These are phyloP conservation scores for Trachemys scripta DNA, from an alignment of 2,113 vertebrate species.

Conservation along the genomic window DNA sequence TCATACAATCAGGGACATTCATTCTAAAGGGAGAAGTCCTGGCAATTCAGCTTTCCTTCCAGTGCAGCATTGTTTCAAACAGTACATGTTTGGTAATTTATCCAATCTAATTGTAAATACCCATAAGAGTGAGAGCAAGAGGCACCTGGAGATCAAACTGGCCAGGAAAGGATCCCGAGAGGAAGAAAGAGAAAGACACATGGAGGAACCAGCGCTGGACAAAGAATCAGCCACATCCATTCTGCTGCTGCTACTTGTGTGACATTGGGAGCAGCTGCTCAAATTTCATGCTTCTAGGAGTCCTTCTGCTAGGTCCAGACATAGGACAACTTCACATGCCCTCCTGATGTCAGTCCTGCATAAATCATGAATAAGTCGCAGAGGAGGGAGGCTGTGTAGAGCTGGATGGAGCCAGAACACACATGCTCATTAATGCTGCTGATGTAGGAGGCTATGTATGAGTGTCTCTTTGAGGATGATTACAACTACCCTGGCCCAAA, in stretches of 20 bases:
- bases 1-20: not conserved
- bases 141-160: not conserved
- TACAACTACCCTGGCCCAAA: not conserved
- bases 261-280: not conserved
- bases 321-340: rapidly evolving
- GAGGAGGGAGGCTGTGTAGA: not conserved
- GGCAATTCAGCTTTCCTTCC: not conserved
- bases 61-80: not conserved
- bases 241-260: not conserved
- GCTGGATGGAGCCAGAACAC: not conserved
- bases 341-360: not conserved
- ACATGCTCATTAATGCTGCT: not conserved
- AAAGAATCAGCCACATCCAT: not conserved
- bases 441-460: not conserved
- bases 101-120: not conserved
- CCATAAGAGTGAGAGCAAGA: not conserved
- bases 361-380: not conserved
- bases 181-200: not conserved
- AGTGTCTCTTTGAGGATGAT: not conserved
- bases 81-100: not conserved
- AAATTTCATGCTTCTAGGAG: not conserved
- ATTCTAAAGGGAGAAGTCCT: not conserved
- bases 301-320: not conserved
- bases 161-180: not conserved
- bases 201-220: not conserved